Conservation (phyloP, 2,113 vertebrate species). For the Struthio camelus region DNA sequence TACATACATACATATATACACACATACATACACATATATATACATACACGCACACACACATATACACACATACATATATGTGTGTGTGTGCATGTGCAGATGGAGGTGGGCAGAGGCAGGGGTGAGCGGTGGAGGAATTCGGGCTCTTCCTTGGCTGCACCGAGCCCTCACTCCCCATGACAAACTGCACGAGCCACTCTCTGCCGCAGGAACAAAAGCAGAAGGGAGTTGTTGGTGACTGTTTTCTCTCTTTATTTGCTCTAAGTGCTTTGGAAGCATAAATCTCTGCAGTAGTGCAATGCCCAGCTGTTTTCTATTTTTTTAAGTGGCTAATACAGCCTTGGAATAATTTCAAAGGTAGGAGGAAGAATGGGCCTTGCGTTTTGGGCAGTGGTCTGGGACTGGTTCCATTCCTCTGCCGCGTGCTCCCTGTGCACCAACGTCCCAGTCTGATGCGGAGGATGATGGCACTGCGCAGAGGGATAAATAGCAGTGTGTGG, state of each 20-base stretch:
- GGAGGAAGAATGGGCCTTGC: neutral
- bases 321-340: neutral
- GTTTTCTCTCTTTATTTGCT: neutral
- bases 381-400: neutral
- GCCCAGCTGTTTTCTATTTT: neutral
- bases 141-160: neutral
- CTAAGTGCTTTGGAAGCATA: neutral
- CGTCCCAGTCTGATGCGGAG: neutral
- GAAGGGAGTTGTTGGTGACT: neutral
- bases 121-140: accelerated
- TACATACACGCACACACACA: no score
- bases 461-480: neutral
- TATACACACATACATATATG: no score
- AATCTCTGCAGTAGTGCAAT: neutral
- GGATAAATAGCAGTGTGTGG: neutral
- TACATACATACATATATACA: no score
- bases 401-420: neutral
- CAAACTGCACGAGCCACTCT: neutral
- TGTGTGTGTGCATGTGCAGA: accelerated
- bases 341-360: neutral
- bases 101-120: neutral
- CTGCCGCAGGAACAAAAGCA: neutral
- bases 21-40: no score
- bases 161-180: neutral
- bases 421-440: neutral